A percentile compares a stretch with the other conserved stretches of the same genome.
Conservation (phyloP, 2,797 vertebrate species). For the Malacoctenus gilli region DNA sequence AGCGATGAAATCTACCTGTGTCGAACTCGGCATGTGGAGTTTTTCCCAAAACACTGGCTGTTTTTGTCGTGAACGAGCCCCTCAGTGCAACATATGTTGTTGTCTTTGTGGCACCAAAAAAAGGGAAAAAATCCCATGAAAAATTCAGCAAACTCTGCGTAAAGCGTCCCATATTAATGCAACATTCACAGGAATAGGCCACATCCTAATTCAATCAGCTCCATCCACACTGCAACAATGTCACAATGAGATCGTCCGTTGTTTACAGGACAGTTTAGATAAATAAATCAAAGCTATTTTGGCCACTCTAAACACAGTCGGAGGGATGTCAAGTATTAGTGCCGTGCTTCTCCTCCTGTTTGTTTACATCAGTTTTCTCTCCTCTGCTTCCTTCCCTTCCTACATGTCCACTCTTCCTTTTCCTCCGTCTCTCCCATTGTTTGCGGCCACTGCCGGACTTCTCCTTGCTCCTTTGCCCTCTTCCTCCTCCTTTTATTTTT, state of each 20-base stretch:
- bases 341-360: not conserved
- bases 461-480: conserved; percentile 2
- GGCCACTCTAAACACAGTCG: no score
- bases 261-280: no score
- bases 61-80: not conserved
- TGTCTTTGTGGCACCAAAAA: no score
- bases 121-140: no score
- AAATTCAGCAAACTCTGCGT: not conserved
- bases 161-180: not conserved
- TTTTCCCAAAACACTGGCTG: not conserved
- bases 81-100: not conserved
- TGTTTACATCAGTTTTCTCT: conserved; percentile 30
- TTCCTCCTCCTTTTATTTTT: not conserved
- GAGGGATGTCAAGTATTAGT: no score
- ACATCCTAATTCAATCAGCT: no score
- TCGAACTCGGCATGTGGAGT: no score
- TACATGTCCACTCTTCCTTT: conserved; percentile 17
- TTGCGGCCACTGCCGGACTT: conserved; percentile 20
- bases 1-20: no score
- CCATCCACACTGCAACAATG: no score
- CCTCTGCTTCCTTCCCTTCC: conserved; percentile 25
- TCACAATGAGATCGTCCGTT: no score
- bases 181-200: no score
- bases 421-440: conserved; percentile 24
- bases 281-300: no score